These are phyloP conservation scores for Lutjanus erythropterus DNA, from an alignment of 2,113 vertebrate genomes.

Conservation along the genomic window DNA sequence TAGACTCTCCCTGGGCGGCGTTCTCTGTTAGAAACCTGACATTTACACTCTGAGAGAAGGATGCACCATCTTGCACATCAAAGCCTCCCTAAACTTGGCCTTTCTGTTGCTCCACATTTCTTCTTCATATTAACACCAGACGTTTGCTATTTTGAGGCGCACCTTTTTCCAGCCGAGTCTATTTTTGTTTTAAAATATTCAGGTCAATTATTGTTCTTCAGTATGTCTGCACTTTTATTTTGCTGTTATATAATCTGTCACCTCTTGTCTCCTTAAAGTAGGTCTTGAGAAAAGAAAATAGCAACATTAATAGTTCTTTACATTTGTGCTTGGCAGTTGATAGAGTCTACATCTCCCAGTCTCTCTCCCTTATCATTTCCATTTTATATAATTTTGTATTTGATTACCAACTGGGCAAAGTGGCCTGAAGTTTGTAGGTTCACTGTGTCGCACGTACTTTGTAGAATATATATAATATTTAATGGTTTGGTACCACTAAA, in stretches of 20 bases:
- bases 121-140: conserved; percentile 27
- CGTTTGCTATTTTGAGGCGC: conserved; percentile 27
- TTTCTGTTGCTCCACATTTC: conserved; percentile 3
- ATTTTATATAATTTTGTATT: not conserved
- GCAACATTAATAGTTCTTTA: not conserved
- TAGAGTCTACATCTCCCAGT: not conserved
- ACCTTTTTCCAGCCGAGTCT: not conserved
- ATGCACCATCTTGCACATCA: conserved; percentile 67
- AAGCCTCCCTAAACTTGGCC: conserved; percentile 38
- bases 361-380: not conserved
- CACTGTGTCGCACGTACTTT: not conserved
- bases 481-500: not conserved
- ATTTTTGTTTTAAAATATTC: conserved; percentile 33
- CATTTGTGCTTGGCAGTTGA: not conserved
- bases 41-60: conserved; percentile 62
- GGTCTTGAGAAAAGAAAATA: conserved; percentile 7
- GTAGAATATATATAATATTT: not conserved
- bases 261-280: not conserved
- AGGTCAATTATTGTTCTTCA: conserved; percentile 1
- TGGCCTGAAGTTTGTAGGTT: not conserved
- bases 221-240: not conserved
- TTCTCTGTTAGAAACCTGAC: conserved; percentile 73
- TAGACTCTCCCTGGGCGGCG: conserved; percentile 35
- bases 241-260: conserved; percentile 11
- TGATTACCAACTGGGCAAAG: not conserved